Evolutionary conservation across 2,888 invertebrate species (phyloP).

Genomic region (Rhaphigaster nebulosa): DNA sequence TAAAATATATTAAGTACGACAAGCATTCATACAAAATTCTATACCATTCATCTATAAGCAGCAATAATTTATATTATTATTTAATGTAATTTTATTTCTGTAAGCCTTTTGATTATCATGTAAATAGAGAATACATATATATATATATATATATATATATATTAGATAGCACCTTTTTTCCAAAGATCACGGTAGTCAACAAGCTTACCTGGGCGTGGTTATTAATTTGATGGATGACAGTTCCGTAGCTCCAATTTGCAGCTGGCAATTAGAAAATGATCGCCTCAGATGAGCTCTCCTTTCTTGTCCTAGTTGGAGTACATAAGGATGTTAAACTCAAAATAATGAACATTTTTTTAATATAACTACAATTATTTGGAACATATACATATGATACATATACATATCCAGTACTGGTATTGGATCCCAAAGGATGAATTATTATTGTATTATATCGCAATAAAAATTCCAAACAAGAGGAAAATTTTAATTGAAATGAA

Average conservation of each 20-base stretch:
- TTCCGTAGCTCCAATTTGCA: background rate
- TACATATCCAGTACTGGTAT: background rate
- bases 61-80: background rate
- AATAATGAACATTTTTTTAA: background rate
- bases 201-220: constrained; percentile 45
- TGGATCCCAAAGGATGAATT: background rate
- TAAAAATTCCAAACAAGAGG: background rate
- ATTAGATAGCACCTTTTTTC: constrained; percentile 5
- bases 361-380: background rate
- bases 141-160: too few relatives aligned
- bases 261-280: constrained; percentile 36
- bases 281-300: background rate
- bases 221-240: constrained; percentile 40
- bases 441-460: background rate
- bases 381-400: background rate
- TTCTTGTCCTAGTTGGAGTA: constrained; percentile 38
- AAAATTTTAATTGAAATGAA: background rate
- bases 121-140: background rate
- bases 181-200: constrained; percentile 8
- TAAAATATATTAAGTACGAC: background rate
- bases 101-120: background rate
- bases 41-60: background rate
- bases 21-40: background rate
- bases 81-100: background rate
- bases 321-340: constrained; percentile 13